A percentile compares a stretch with the other conserved stretches of the same genome.
These are phyloP conservation scores for Harpagifer antarcticus DNA, from an alignment of 2,797 vertebrate genomes.

Conservation along the genomic window DNA sequence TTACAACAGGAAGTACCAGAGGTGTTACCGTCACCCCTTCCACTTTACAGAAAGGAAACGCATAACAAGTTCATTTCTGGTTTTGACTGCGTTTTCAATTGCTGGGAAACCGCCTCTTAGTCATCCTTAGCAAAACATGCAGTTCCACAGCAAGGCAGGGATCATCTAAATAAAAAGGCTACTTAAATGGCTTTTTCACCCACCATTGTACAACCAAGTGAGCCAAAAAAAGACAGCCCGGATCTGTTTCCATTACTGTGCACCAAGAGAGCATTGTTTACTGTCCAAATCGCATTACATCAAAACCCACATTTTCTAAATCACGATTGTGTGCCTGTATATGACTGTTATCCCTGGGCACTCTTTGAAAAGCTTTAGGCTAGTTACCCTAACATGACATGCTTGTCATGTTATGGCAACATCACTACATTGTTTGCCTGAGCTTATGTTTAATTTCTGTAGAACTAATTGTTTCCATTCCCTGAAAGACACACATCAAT, in stretches of 20 bases:
- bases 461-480: conserved; percentile 12
- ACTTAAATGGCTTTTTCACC: conserved; percentile 28
- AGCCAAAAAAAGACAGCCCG: conserved; percentile 19
- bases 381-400: conserved; percentile 13
- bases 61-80: conserved; percentile 14
- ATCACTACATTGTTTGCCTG: conserved; percentile 32
- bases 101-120: conserved; percentile 54
- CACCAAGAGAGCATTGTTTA: conserved; percentile 19
- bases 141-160: conserved; percentile 42
- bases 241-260: conserved; percentile 12
- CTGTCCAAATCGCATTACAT: conserved; percentile 47
- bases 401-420: conserved; percentile 39
- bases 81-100: conserved; percentile 21
- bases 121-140: conserved; percentile 57
- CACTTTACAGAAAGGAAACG: conserved; percentile 52
- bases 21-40: conserved; percentile 30
- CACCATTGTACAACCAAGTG: conserved; percentile 33
- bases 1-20: conserved; percentile 51
- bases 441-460: conserved; percentile 33
- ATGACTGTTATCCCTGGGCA: conserved; percentile 29
- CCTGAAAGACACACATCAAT: conserved; percentile 13
- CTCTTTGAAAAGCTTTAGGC: conserved; percentile 10
- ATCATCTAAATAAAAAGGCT: conserved; percentile 43
- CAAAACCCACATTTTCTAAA: conserved; percentile 40
- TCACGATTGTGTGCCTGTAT: conserved; percentile 31